Evolutionary conservation across 1,140 invertebrate species (phyloP), one percentile per base, ranked within the genome.

Genomic region (Listronotus bonariensis): DNA sequence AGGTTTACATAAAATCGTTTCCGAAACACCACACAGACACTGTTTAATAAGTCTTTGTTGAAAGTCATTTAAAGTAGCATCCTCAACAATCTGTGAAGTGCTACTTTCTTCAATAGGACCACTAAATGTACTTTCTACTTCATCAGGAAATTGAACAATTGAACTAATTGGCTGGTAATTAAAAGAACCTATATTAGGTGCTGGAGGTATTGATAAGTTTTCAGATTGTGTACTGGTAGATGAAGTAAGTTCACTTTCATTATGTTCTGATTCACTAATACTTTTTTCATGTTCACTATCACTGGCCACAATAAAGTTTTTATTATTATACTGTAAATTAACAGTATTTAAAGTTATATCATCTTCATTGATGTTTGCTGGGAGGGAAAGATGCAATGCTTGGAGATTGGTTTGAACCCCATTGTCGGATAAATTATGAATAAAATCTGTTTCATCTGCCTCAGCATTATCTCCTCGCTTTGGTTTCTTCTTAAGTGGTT

Each of bases 11-110:
- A 92, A 74, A 61, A 84, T 82, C 64, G 83, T 84, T 69, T 91
- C 89, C 11, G 89, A 84, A 40, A 91, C 82, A n/a, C 85, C 85
- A 79, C 91, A 93, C 51, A 93, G 80, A 76, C 91, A 93, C 73
- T 92, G 89, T 43, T 84, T 46, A 89, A 83, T 38, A 90, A 79
- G 43, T 83, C 86, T 15, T 76, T 85, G 79, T 83, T 90, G 80
- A 80, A 86, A 77, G 71, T 76, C 66, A 80, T 81, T 65, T 80
- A 81, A 43, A 80, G 66, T 53, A 66, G 14, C 46, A 42, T 66
- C 64, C 11, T 36, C n/a, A 9, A 20, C n/a, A 20, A 10, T 45
- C 17, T 20, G n/a, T 18, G 9, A 17, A 12, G 18, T 2, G 5
- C 12, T 43, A 31, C 14, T 36, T 11, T n/a, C 49, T 38, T 63